Evolutionary conservation across 1,140 invertebrate genomes (phyloP).

Genomic region (Sminthurinus signatus): DNA sequence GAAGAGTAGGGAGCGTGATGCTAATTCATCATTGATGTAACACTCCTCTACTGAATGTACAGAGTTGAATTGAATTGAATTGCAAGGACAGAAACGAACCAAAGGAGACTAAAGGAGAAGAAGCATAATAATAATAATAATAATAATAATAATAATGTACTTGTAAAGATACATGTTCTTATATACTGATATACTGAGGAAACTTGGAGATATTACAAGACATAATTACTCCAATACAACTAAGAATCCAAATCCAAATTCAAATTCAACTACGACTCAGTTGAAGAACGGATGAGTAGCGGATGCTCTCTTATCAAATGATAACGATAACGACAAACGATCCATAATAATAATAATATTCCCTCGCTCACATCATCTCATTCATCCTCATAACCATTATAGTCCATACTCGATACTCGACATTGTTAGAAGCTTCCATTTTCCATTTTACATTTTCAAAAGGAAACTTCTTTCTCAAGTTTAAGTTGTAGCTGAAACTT

Average conservation of each 20-base stretch:
- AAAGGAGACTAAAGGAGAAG: too few species aligned
- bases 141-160: too few species aligned
- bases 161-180: too few species aligned
- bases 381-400: not conserved
- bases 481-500: too few species aligned
- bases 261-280: too few species aligned
- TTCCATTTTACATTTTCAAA: too few species aligned
- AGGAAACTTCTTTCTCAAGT: too few species aligned
- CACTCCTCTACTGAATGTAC: not conserved
- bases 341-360: too few species aligned
- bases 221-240: constrained; percentile 7
- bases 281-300: not conserved
- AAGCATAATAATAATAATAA: too few species aligned
- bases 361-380: constrained; percentile 2
- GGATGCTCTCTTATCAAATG: constrained; percentile 13
- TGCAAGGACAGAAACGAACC: constrained; percentile 4
- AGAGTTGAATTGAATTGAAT: constrained; percentile 9
- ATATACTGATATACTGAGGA: too few species aligned
- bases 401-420: too few species aligned
- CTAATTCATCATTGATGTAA: constrained; percentile 15
- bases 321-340: constrained; percentile 9
- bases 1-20: constrained; percentile 6
- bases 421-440: too few species aligned
- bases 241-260: not conserved
- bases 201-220: not conserved